Evolutionary conservation across 2,113 vertebrate genomes (phyloP).

Genomic region (Triplophysa rosa): DNA sequence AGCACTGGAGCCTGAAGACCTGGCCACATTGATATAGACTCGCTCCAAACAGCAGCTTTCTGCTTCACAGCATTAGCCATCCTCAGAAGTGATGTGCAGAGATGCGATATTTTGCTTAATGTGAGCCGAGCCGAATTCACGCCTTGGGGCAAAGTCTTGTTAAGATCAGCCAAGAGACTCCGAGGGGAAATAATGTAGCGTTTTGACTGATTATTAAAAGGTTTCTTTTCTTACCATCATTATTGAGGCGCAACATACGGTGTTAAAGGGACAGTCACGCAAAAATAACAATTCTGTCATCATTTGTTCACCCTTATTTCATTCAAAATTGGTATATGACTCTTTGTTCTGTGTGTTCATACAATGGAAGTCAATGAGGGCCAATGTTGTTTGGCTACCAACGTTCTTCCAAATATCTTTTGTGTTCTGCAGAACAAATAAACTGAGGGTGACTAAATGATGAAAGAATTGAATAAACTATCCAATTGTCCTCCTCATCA

Average conservation of each 20-base stretch:
- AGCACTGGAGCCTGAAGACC: slow-evolving; percentile 37
- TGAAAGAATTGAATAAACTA: neutral
- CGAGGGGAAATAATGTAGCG: slow-evolving; percentile 5
- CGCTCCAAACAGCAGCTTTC: slow-evolving; percentile 36
- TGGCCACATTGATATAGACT: slow-evolving; percentile 36
- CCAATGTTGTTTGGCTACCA: no score
- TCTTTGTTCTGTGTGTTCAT: no score
- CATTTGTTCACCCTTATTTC: no score
- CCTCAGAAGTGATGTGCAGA: slow-evolving; percentile 10
- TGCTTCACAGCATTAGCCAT: slow-evolving; percentile 33
- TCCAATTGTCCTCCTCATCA: slow-evolving; percentile 22
- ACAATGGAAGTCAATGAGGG: no score
- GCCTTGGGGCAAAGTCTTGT: slow-evolving; percentile 21
- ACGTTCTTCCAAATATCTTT: no score
- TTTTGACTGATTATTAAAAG: slow-evolving; percentile 27
- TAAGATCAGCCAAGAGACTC: slow-evolving; percentile 32
- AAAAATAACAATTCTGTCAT: no score
- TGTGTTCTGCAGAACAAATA: no score
- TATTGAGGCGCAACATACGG: neutral
- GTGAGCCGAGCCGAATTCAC: slow-evolving; percentile 17
- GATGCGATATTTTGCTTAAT: slow-evolving; percentile 21
- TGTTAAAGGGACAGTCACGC: neutral
- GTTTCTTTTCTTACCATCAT: neutral
- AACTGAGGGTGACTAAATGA: no score
- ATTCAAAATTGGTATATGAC: no score